Evolutionary conservation across 1,140 invertebrate species (phyloP).

Genomic region (Ctenoplectra terminalis): DNA sequence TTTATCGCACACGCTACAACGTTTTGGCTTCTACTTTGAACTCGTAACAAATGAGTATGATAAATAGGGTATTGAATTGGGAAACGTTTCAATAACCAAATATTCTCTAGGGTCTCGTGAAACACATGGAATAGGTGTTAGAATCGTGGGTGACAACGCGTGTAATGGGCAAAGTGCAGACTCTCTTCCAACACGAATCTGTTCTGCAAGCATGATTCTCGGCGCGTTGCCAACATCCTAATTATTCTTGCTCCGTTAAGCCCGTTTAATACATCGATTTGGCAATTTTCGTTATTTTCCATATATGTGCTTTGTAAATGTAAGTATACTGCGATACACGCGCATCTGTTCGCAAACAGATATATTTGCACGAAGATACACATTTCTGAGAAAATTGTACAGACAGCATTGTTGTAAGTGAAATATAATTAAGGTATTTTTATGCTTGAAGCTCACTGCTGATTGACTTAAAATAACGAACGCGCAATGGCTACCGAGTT

Average conservation of each 20-base stretch:
- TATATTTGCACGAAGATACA: no score
- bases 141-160: conserved; percentile 61
- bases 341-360: no score
- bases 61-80: not conserved
- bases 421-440: no score
- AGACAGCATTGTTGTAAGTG: no score
- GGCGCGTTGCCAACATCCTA: conserved; percentile 79
- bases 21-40: not conserved
- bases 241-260: conserved; percentile 80
- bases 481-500: no score
- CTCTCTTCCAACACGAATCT: conserved; percentile 68
- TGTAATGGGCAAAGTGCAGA: conserved; percentile 61
- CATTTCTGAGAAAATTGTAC: no score
- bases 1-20: not conserved
- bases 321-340: not conserved
- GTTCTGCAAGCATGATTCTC: conserved; percentile 70
- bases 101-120: no score
- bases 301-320: conserved; percentile 17
- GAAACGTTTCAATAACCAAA: conserved; percentile 34
- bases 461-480: no score
- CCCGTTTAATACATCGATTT: conserved; percentile 80
- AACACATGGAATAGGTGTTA: conserved; percentile 33
- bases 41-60: no score
- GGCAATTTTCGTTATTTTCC: conserved; percentile 68
- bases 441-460: no score